Evolutionary conservation across 2,888 invertebrate genomes (phyloP), one percentile per base, ranked within the genome.

Genomic region (Aleiodes alternator): DNA sequence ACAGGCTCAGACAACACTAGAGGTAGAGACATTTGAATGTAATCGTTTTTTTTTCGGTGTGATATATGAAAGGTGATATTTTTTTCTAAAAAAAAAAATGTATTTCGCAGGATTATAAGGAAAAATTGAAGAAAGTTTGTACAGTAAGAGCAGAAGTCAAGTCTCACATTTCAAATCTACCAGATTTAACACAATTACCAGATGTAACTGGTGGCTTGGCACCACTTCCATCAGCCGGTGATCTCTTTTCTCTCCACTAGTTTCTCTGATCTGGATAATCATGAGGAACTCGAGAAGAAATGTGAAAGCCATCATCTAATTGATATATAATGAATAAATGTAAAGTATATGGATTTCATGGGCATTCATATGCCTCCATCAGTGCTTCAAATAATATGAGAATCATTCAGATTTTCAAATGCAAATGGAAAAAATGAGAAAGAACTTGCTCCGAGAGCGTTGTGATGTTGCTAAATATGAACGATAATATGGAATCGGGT

Each of bases 181-280:
- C 98, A 0, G 98, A 98, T 89, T 92, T 98, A 79, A 97, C 96
- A 0, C 94, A 96, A 79, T 90, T 98, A 72, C 98, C 98, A 0
- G 96, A 97, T 86, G 96, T 98, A 0, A 97, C 97, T 0, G 97
- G 97, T 23, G 97, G 97, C 8, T 90, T 98, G 53, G 96, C 97
- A 48, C 98, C 98, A 0, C 90, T 98, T 79, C 98, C 98, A 51
- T 97, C 98, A 4, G 98, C 98, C 51, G 98, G 98, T 1, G 98
- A 98, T 90, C 92, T 98, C 55, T 98, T 98, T 90, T 96, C 93
- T 90, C 89, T 96, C 82, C 92, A 92, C 82, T 90, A 89, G 83
- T 84, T 64, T 48, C 31, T 66, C 29, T 29, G 31, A 53, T 66
- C n/a, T 31, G 51, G 14, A 12, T 61, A 61, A 74, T 74, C 59